A percentile compares a stretch with the other conserved stretches of the same genome.
Conservation (phyloP, 2,113 vertebrate species). For the Nicator chloris region DNA sequence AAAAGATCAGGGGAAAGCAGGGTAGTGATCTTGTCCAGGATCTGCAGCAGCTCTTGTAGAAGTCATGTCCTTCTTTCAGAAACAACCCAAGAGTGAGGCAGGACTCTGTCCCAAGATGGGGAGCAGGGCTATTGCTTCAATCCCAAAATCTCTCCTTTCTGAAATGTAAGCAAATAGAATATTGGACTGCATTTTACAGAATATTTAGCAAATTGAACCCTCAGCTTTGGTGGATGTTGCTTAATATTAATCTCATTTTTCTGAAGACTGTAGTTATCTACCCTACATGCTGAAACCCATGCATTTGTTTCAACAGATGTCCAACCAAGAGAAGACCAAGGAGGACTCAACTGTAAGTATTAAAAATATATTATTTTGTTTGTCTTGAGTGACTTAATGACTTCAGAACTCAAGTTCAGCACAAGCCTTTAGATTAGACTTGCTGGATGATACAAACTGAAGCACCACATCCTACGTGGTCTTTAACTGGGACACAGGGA, state of each 20-base stretch:
- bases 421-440: not conserved
- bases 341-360: not conserved
- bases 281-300: not conserved
- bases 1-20: not conserved
- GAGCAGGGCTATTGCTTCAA: not conserved
- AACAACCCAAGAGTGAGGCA: not conserved
- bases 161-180: not conserved
- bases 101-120: not conserved
- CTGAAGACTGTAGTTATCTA: not conserved
- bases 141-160: not conserved
- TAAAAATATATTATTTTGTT: not conserved
- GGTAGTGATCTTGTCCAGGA: not conserved
- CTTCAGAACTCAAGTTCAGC: not conserved
- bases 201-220: not conserved
- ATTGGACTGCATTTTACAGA: not conserved
- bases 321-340: not conserved
- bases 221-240: not conserved
- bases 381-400: not conserved
- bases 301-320: constrained; percentile 30
- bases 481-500: not conserved
- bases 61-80: not conserved
- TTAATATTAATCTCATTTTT: not conserved
- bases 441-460: not conserved
- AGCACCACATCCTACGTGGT: not conserved
- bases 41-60: not conserved